phyloP scores from a whole-genome alignment of 1,140 invertebrate species.

The Solenopsis invicta region DNA sequence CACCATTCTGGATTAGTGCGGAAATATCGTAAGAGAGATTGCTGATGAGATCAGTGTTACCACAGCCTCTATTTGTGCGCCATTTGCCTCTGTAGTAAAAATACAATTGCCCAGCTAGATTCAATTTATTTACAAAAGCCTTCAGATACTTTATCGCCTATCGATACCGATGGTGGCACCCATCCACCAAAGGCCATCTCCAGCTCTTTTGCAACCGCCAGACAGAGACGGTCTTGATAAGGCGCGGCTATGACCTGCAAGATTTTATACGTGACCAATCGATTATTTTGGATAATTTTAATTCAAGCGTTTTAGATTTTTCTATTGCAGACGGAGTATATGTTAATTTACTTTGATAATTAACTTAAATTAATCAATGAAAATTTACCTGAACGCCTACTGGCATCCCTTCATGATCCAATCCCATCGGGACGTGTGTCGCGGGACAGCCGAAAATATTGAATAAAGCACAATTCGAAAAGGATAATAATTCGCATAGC shows the following conservation, averaged over 20 bases:
- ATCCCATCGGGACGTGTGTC: slow-evolving; percentile 91
- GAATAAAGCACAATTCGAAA: slow-evolving; percentile 91
- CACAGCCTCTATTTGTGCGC: too few relatives aligned
- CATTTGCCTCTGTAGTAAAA: neutral
- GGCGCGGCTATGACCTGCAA: too few relatives aligned
- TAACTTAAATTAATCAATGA: neutral
- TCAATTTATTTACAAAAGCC: neutral
- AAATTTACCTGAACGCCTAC: slow-evolving; percentile 90
- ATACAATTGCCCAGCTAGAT: neutral
- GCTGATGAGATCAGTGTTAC: too few relatives aligned
- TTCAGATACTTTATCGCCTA: neutral
- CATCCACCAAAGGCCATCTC: slow-evolving; percentile 94
- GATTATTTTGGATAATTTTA: neutral
- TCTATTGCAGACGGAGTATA: neutral
- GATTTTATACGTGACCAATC: neutral
- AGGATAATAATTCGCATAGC: slow-evolving; percentile 87
- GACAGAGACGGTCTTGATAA: too few relatives aligned
- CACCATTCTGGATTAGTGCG: neutral
- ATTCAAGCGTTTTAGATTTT: neutral
- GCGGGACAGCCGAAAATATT: slow-evolving; percentile 93
- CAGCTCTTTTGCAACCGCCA: slow-evolving; percentile 92
- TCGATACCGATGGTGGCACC: slow-evolving; percentile 80
- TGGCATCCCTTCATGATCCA: slow-evolving; percentile 90
- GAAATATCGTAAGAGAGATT: neutral
- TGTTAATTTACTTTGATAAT: too few relatives aligned